phyloP scores from a whole-genome alignment of 2,797 vertebrate species.

The Etheostoma perlongum region DNA sequence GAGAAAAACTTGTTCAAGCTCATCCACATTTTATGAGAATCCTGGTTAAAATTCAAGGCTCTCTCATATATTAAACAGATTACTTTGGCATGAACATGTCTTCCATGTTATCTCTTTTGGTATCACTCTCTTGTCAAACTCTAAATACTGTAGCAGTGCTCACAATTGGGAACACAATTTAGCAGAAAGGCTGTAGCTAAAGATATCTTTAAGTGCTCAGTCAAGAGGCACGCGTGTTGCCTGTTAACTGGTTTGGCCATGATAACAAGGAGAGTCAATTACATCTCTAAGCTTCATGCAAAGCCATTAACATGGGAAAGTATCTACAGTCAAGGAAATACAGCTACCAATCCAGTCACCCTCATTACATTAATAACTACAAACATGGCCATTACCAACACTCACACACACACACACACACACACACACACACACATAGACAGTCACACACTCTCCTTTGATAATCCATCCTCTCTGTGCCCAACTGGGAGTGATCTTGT shows the following conservation, averaged over 20 bases:
- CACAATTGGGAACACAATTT: neutral
- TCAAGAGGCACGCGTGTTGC: neutral
- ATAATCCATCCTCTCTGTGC: conserved; percentile 13
- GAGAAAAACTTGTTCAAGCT: neutral
- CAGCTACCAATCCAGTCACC: neutral
- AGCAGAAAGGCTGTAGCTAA: neutral
- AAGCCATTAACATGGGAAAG: neutral
- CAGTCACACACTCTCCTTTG: neutral
- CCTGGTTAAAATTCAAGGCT: neutral
- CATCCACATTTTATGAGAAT: neutral
- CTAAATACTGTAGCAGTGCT: neutral
- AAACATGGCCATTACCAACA: neutral
- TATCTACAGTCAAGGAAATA: neutral
- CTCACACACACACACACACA: conserved; percentile 1
- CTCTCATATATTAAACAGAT: neutral
- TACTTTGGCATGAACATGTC: neutral
- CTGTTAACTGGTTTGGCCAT: conserved; percentile 8
- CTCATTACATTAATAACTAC: neutral
- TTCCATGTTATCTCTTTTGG: neutral
- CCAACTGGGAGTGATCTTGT: conserved; percentile 24
- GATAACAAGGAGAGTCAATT: neutral
- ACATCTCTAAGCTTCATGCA: conserved; percentile 3
- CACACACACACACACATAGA: conserved; percentile 7
- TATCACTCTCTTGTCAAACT: neutral
- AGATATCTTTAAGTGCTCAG: neutral